phyloP scores from a whole-genome alignment of 1,140 invertebrate species.

The Drosophila lacertosa region DNA sequence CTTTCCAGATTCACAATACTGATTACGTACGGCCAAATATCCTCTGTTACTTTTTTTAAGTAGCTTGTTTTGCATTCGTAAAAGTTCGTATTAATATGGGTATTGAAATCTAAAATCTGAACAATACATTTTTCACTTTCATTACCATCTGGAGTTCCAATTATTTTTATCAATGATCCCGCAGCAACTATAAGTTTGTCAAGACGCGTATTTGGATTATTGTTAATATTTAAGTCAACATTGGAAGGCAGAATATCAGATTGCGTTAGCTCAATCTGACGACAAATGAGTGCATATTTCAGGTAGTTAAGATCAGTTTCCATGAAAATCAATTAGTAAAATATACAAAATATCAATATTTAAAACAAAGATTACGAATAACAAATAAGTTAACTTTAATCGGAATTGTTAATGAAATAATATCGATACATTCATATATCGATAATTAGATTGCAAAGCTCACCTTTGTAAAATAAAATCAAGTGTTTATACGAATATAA shows the following conservation, averaged over 20 bases:
- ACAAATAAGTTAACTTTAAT: conserved; percentile 24
- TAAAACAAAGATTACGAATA: conserved; percentile 45
- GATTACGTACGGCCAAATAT: conserved; percentile 85
- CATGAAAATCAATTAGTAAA: conserved; percentile 34
- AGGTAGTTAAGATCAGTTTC: conserved; percentile 22
- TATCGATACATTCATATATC: conserved; percentile 10
- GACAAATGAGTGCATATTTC: conserved; percentile 45
- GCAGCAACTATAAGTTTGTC: conserved; percentile 28
- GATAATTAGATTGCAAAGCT: not conserved
- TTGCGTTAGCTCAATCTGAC: conserved; percentile 21
- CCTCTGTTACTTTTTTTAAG: conserved; percentile 44
- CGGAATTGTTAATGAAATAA: not conserved
- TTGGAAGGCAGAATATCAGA: conserved; percentile 2
- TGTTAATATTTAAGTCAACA: not conserved
- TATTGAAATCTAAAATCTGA: conserved; percentile 49
- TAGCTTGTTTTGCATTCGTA: conserved; percentile 49
- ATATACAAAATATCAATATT: conserved; percentile 28
- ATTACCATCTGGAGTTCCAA: conserved; percentile 18
- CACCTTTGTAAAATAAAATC: not conserved
- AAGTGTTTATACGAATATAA: conserved; percentile 1
- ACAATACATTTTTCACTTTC: conserved; percentile 47
- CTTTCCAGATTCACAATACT: conserved; percentile 84
- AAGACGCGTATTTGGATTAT: not conserved
- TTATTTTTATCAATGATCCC: conserved; percentile 56
- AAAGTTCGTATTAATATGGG: conserved; percentile 38